Evolutionary conservation across 2,113 vertebrate genomes (phyloP).

Genomic region (Leptodactylus fuscus): DNA sequence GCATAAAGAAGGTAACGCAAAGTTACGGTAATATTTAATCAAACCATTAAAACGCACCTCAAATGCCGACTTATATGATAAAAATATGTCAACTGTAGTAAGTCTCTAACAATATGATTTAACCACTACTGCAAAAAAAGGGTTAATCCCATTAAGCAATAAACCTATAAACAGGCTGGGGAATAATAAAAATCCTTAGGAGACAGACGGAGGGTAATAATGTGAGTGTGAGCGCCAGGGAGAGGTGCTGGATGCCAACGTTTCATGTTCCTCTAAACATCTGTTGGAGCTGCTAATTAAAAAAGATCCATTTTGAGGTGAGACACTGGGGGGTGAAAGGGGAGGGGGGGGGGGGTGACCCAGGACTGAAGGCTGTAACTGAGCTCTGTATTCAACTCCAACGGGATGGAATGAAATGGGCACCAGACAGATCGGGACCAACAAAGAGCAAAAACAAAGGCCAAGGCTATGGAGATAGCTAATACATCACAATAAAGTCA

Average conservation of each 20-base stretch:
- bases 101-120: too few species aligned
- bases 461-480: too few species aligned
- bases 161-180: constrained; percentile 12
- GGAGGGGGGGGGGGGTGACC: neutral
- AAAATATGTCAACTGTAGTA: too few species aligned
- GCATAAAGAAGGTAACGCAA: too few species aligned
- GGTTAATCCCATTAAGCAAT: constrained; percentile 3
- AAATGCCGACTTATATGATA: too few species aligned
- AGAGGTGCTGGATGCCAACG: neutral
- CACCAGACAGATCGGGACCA: neutral
- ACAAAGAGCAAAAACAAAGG: neutral
- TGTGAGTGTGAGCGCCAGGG: neutral
- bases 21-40: too few species aligned
- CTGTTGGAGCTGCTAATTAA: constrained; percentile 14
- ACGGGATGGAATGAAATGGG: neutral
- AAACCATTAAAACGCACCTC: too few species aligned
- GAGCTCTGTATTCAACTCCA: too few species aligned
- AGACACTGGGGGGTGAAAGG: constrained; percentile 5
- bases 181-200: constrained; percentile 10
- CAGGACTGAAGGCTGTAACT: neutral
- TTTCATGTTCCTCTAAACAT: constrained; percentile 22
- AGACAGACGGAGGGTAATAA: constrained; percentile 41
- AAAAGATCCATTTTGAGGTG: constrained; percentile 23
- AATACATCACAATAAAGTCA: constrained; percentile 4
- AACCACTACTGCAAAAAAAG: too few species aligned